Evolutionary conservation across 2,113 vertebrate species (phyloP), one percentile per base, ranked within the genome.

Genomic region (Salvator merianae): DNA sequence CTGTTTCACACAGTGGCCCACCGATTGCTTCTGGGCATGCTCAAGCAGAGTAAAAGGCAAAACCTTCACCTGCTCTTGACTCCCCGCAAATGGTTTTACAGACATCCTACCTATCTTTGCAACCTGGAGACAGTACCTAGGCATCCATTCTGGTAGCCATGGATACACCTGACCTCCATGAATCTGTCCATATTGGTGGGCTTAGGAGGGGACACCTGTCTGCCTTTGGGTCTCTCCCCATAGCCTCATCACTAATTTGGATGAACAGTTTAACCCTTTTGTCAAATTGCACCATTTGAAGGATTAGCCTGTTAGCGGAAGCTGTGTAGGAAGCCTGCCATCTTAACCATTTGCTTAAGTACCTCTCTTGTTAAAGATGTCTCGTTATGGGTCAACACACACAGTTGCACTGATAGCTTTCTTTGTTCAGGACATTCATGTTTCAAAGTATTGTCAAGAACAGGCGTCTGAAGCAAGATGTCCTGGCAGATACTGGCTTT

Each of bases 231-330:
- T 14, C 4, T n/a, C n/a, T n/a, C n/a, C n/a, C n/a, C n/a, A n/a
- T n/a, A n/a, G n/a, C n/a, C 6, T 77, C 88, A 38, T 82, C 38
- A 30, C 14, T 63, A 63, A 81, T 86, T 74, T 87, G 73, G 90
- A 84, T 73, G n/a, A 65, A 74, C 22, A 65, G 14, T 10, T n/a
- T 63, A 83, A 91, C 62, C 86, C 86, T 90, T 53, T 0, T 86
- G 87, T 91, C 55, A 36, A 85, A 43, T 86, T 92, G 85, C 88
- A 86, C 87, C 73, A 75, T 89, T 87, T 90, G 70, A 72, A 30
- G 82, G 81, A 72, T 83, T 78, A 87, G 79, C 59, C 75, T 89
- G 82, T 90, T 93, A 86, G 85, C 75, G 87, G 75, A 38, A 84
- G 76, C 81, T 84, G 59, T 84, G 68, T 62, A 26, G 24, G 36